A percentile compares a stretch with the other conserved stretches of the same genome.
phyloP scores from a whole-genome alignment of 2,113 vertebrate genomes.

The Cryptomyrus ogoouensis region DNA sequence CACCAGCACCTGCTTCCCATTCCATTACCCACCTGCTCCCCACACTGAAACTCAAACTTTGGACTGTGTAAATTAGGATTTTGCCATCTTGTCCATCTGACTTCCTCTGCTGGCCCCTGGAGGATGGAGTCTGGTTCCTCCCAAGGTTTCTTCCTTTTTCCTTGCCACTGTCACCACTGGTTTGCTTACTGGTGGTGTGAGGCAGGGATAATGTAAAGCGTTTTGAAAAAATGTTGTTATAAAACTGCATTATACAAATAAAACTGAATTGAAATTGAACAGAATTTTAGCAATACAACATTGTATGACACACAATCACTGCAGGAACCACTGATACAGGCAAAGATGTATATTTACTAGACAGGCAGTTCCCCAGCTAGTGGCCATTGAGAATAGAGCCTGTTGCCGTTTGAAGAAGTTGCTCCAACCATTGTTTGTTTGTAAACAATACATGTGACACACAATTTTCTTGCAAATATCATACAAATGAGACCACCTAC shows the following conservation, averaged over 20 bases:
- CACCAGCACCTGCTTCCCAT: no score
- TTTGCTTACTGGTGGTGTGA: not conserved
- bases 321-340: not conserved
- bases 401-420: not conserved
- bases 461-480: no score
- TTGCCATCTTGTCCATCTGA: not conserved
- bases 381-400: not conserved
- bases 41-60: not conserved
- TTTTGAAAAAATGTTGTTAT: not conserved
- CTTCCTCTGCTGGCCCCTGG: not conserved
- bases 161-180: no score
- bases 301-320: not conserved
- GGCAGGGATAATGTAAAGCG: not conserved
- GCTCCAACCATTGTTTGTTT: not conserved
- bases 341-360: not conserved
- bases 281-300: not conserved
- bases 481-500: no score
- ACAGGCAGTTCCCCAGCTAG: not conserved
- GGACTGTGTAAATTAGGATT: not conserved
- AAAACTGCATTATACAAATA: not conserved
- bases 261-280: not conserved
- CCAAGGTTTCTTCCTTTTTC: not conserved
- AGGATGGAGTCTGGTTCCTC: not conserved
- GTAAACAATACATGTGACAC: no score
- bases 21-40: not conserved